Evolutionary conservation across 2,113 vertebrate genomes (phyloP), one percentile per base, ranked within the genome.

Genomic region (Gasterosteus aculeatus): DNA sequence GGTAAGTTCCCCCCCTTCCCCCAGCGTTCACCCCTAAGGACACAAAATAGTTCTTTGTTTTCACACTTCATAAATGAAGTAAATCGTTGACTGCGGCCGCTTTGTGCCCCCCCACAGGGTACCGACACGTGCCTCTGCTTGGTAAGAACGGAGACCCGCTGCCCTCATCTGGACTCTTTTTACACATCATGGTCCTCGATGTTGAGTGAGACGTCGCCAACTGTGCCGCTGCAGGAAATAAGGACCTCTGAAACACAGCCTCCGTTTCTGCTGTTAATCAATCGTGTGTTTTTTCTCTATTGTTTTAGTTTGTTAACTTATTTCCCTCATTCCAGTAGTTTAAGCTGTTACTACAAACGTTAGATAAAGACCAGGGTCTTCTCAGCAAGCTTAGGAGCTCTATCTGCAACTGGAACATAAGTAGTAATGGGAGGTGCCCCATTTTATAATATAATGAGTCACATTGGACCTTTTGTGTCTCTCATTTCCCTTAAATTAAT

Each of bases 61-160:
- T 62, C 14, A 51, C 39, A 6, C 60, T 58, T 80, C 3, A 68
- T 77, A 49, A 77, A 83, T 51, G 63, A 75, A n/a, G n/a, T n/a
- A n/a, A n/a, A 47, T 62, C 15, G 38, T 56, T 81, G 33, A 88
- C 67, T 62, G 64, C 53, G 19, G 2, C 53, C 65, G 7, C 51
- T 72, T 75, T 83, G 51, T 82, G 66, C 49, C 73, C 83, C 18
- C 76, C 29, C 65, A 49, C 92, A 99, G 98, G 98, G 69, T 99
- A 98, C 91, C 95, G 96, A 75, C 97, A 99, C 2, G 88, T 99
- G 79, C 97, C 98, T 62, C 94, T 99, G 62, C 84, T 96, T 77
- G 94, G 92, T 33, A 95, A 95, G 91, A 95, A 93, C 0, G 98
- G 98, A 67, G 93, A 98, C 83, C 87, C 90, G 0, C 85, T 96